A percentile compares a stretch with the other conserved stretches of the same genome.
Evolutionary conservation across 2,888 invertebrate genomes (phyloP).

Genomic region (Apeira syringaria): DNA sequence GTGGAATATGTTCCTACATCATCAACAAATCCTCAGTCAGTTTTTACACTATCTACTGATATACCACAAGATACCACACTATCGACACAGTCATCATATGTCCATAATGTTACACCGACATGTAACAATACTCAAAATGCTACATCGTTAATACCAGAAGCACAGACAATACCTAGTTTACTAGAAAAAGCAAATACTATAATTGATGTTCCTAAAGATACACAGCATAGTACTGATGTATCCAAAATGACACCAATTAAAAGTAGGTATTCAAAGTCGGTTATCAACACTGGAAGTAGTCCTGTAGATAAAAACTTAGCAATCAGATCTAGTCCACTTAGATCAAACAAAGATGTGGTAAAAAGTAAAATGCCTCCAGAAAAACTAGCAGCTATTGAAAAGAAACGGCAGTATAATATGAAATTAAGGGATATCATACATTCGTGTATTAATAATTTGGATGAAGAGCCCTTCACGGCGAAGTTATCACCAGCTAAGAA

Average conservation of each 20-base stretch:
- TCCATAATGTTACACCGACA: not conserved
- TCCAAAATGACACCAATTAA: not conserved
- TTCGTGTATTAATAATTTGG: constrained; percentile 56
- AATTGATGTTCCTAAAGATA: not conserved
- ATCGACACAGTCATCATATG: not conserved
- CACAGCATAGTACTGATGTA: not conserved
- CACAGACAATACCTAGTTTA: not conserved
- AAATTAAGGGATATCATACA: constrained; percentile 66
- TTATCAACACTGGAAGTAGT: no score
- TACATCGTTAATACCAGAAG: not conserved
- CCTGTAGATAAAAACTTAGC: no score
- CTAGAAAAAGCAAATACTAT: not conserved
- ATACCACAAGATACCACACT: not conserved
- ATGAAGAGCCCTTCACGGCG: constrained; percentile 33
- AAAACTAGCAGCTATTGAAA: constrained; percentile 61
- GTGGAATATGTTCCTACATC: constrained; percentile 1
- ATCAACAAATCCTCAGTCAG: not conserved
- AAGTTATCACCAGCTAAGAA: constrained; percentile 22
- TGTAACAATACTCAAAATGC: not conserved
- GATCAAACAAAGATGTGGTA: constrained; percentile 21
- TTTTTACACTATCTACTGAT: constrained; percentile 3
- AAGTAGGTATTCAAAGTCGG: no score
- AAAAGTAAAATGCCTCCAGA: constrained; percentile 57
- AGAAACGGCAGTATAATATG: constrained; percentile 73
- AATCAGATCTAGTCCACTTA: no score